Conservation (phyloP, 1,140 invertebrate genomes). For the Drosophila navojoa region DNA sequence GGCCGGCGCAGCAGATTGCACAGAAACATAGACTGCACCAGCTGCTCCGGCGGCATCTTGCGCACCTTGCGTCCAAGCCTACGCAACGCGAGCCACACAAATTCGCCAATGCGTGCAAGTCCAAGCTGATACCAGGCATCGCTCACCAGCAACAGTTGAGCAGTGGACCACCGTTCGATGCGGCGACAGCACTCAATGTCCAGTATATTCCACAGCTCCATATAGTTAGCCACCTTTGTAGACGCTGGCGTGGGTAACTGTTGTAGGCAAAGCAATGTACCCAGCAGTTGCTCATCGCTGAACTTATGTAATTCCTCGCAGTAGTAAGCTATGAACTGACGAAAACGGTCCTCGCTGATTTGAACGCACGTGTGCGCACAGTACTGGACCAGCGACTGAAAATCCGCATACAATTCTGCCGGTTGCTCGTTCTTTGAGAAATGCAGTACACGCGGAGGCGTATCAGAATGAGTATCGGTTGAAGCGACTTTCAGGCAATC, state of each 20-base stretch:
- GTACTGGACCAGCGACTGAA: conserved; percentile 81
- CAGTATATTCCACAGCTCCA: conserved; percentile 85
- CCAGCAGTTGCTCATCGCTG: conserved; percentile 83
- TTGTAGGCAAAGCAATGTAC: conserved; percentile 72
- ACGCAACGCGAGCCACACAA: conserved; percentile 83
- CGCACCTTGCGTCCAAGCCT: conserved; percentile 84
- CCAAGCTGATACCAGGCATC: conserved; percentile 85
- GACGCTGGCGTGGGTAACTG: conserved; percentile 77
- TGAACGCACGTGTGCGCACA: conserved; percentile 61
- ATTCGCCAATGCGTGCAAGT: conserved; percentile 81
- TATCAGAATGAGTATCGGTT: too few relatives aligned
- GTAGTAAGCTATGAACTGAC: conserved; percentile 82
- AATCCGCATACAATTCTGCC: conserved; percentile 72
- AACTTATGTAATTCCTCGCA: conserved; percentile 83
- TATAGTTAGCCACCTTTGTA: conserved; percentile 82
- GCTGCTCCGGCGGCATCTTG: conserved; percentile 84
- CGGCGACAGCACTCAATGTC: conserved; percentile 85
- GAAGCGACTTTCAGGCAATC: background rate
- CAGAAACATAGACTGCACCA: conserved; percentile 86
- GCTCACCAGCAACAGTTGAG: conserved; percentile 84
- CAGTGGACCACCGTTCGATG: conserved; percentile 74
- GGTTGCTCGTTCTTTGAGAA: background rate
- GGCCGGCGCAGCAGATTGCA: conserved; percentile 84
- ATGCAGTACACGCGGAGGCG: conserved; percentile 23
- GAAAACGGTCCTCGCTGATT: conserved; percentile 72